phyloP scores from a whole-genome alignment of 2,888 invertebrate genomes.

The Parnassius smintheus region DNA sequence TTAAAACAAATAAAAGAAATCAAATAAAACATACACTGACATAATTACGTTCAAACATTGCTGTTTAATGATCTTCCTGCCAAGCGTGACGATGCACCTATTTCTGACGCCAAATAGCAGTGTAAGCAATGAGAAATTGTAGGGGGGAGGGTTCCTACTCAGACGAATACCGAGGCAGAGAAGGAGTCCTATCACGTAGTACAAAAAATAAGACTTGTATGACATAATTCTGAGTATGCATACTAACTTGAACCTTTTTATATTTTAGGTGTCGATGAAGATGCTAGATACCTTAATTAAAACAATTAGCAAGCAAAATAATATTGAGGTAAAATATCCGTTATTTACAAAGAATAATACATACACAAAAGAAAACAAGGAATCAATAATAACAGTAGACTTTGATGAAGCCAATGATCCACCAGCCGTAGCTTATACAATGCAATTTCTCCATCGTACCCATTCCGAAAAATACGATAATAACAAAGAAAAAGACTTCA shows the following conservation, averaged over 20 bases:
- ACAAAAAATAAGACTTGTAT: no score
- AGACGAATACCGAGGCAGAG: no score
- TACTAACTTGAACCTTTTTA: constrained; percentile 4
- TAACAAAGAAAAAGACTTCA: constrained; percentile 41
- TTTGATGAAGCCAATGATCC: constrained; percentile 47
- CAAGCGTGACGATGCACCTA: no score
- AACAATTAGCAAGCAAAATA: constrained; percentile 46
- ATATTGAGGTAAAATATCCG: constrained; percentile 51
- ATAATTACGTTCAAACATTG: no score
- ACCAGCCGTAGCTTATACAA: constrained; percentile 50
- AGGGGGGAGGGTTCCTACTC: no score
- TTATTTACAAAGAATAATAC: constrained; percentile 41
- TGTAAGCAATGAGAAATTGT: no score
- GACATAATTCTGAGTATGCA: no score
- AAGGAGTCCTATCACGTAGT: no score
- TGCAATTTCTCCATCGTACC: constrained; percentile 52
- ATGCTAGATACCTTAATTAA: constrained; percentile 81
- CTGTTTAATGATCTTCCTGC: no score
- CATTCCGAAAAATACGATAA: constrained; percentile 57
- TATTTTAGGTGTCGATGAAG: constrained; percentile 82
- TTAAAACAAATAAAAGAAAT: no score
- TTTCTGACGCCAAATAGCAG: no score
- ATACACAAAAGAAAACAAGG: constrained; percentile 10
- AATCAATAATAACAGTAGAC: constrained; percentile 24
- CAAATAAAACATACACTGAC: no score